phyloP scores from a whole-genome alignment of 2,113 vertebrate species.

The Pygoscelis adeliae region DNA sequence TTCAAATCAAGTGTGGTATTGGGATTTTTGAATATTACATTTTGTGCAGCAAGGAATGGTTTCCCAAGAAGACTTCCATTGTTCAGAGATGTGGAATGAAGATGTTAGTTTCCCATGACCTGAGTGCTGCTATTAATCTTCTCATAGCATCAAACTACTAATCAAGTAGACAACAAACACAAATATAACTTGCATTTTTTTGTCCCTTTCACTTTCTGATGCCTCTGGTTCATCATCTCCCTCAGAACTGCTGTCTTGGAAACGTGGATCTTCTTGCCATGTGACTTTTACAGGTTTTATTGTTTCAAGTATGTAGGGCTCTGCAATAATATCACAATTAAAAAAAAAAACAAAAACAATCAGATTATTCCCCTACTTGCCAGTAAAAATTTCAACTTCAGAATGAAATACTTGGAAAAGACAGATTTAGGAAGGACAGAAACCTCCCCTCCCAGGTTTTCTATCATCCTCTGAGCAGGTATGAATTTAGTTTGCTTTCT shows the following conservation, averaged over 20 bases:
- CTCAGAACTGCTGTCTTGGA: conserved; percentile 91
- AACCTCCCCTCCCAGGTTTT: neutral
- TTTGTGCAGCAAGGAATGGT: neutral
- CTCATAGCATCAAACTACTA: neutral
- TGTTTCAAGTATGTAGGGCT: conserved; percentile 76
- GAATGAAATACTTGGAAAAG: neutral
- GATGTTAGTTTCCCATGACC: neutral
- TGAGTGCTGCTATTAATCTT: neutral
- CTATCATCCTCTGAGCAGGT: neutral
- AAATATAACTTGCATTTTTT: conserved; percentile 68
- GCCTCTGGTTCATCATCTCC: conserved; percentile 73
- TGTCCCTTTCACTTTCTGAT: neutral
- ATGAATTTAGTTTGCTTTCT: neutral
- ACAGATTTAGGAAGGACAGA: neutral
- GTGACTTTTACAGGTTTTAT: conserved; percentile 75
- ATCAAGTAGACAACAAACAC: neutral
- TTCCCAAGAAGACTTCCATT: neutral
- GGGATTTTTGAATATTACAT: neutral
- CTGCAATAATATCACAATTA: conserved; percentile 35
- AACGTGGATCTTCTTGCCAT: conserved; percentile 84
- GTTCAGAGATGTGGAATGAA: neutral
- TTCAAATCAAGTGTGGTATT: neutral
- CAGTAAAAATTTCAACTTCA: neutral
- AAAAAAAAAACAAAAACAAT: neutral
- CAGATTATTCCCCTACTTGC: neutral